A percentile compares a stretch with the other conserved stretches of the same genome.
Conservation (phyloP, 2,113 vertebrate species). For the Bubo bubo region DNA sequence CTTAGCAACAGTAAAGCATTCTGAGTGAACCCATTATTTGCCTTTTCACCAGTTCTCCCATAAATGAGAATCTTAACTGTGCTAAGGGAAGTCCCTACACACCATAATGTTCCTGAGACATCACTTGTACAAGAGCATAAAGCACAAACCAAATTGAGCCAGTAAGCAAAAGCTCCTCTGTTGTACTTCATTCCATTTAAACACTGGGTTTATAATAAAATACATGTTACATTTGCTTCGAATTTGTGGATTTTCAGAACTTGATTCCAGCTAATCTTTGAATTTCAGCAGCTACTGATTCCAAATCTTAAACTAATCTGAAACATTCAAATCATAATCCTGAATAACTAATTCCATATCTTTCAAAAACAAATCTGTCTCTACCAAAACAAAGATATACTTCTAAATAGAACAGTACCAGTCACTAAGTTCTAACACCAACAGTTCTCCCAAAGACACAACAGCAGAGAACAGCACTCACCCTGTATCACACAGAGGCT, state of each 20-base stretch:
- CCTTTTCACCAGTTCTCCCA: not conserved
- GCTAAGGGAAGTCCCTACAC: not conserved
- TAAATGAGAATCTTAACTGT: not conserved
- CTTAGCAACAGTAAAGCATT: not conserved
- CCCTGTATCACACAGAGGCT: constrained; percentile 85
- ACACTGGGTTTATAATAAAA: not conserved
- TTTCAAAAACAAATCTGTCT: not conserved
- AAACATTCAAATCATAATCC: not conserved
- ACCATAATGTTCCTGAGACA: not conserved
- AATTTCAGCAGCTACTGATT: not conserved
- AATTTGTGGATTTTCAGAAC: not conserved
- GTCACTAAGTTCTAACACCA: not conserved
- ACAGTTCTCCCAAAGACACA: not conserved
- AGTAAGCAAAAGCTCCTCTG: not conserved
- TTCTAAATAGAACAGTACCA: not conserved
- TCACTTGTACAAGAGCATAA: not conserved
- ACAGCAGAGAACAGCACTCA: constrained; percentile 62
- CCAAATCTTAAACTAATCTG: not conserved
- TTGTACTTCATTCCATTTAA: not conserved
- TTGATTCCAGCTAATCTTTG: not conserved
- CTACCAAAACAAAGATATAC: not conserved
- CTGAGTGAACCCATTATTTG: not conserved
- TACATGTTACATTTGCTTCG: not conserved
- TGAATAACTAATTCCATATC: not conserved
- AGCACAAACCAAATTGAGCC: not conserved